Conservation (phyloP, 2,113 vertebrate genomes). For the Peromyscus polionotus region DNA sequence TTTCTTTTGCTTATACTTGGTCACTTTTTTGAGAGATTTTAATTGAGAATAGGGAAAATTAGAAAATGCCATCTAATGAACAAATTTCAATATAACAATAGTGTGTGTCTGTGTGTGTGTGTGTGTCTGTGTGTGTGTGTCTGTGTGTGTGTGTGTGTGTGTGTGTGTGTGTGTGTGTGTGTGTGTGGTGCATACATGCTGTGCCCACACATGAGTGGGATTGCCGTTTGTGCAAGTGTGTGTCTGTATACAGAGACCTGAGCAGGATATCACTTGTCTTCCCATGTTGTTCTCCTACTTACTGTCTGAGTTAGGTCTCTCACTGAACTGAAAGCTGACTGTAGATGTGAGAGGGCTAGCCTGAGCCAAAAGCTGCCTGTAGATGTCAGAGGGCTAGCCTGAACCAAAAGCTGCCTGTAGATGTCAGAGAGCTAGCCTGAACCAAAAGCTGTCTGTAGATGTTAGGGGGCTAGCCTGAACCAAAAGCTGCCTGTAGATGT, state of each 20-base stretch:
- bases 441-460: no score
- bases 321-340: neutral
- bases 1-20: no score
- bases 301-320: neutral
- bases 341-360: no score
- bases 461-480: no score
- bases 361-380: no score
- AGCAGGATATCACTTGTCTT: neutral
- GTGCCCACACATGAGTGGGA: neutral
- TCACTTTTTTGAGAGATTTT: no score
- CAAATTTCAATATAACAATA: neutral
- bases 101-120: neutral
- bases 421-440: no score
- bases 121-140: neutral
- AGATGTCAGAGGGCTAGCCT: no score
- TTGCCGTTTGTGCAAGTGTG: no score
- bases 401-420: neutral
- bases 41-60: neutral
- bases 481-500: neutral
- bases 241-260: neutral
- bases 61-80: neutral
- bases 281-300: neutral
- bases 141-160: neutral
- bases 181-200: neutral
- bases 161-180: neutral